Evolutionary conservation across 1,140 invertebrate species (phyloP), one percentile per base, ranked within the genome.

Genomic region (Drosophila nigrodunni): DNA sequence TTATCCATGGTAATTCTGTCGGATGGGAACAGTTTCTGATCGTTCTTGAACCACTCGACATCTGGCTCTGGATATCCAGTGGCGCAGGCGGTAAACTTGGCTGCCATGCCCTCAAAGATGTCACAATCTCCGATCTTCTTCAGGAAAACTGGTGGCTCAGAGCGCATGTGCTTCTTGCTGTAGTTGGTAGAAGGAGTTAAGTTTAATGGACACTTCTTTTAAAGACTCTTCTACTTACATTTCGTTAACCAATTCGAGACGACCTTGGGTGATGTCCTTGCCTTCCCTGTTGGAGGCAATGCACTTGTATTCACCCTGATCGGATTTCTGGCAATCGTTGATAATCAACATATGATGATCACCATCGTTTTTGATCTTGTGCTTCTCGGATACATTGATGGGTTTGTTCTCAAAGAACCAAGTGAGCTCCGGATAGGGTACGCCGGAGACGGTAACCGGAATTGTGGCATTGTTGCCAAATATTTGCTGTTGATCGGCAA

Each of bases 111-210:
- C 81, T 96, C 95, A 91, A 96, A 97, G 15, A 97, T 94, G 92
- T 98, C 97, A 34, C 96, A 96, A 91, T 98, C 97, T 0, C 97
- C 97, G 69, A 98, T 96, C 79, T 95, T 96, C 93, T 98, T 98
- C 64, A 98, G 92, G 94, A 98, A 98, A 2, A 95, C 95, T 15
- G 97, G 97, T 1, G 97, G 94, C 91, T 98, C 97, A 1, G 95
- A 94, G 75, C 95, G 96, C 76, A 96, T 94, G 74, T 94, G 94
- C 70, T 95, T 95, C 66, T 95, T 95, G 15, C 91, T 92, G 25
- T 2, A 18, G 54, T 21, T 2, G 0, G n/a, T 39, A 37, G 35
- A 2, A 10, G 7, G 37, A 0, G 2, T 9, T 37, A 9, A 39
- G 34, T 2, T 35, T 0, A 44, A 35, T 46, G 34, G 2, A 1